Evolutionary conservation across 2,113 vertebrate genomes (phyloP), one percentile per base, ranked within the genome.

Genomic region (Centropus bengalensis): DNA sequence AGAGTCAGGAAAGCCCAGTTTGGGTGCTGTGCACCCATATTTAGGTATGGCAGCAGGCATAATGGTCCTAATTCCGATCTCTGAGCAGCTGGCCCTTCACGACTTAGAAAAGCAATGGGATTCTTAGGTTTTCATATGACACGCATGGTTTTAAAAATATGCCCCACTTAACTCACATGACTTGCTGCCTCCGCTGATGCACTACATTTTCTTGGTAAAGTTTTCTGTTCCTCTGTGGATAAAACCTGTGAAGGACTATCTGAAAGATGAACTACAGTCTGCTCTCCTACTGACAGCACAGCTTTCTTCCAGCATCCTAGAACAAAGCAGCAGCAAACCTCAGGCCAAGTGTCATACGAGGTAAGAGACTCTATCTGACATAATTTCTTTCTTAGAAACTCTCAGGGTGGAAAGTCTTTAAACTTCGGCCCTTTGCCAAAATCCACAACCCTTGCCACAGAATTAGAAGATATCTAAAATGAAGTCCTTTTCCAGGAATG

Each of bases 401-500:
- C 91, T 45, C 62, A 69, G 85, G 42, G 64, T 73, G 91, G 71
- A 94, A 95, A 93, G 73, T 64, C 68, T 95, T 74, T 42, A 62
- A 64, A 71, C 89, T 60, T 60, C 8, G 88, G 76, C 86, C 40
- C 66, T 78, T 94, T 71, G 45, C 73, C 91, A 96, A 94, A 91
- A 90, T 93, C 79, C 91, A 94, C 82, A 94, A 54, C 81, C 52
- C 52, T 40, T 78, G 83, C 85, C 91, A 91, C 76, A 86, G 90
- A 91, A 88, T 86, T 49, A 96, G 95, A 94, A 90, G 73, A 93
- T 81, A 83, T 54, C 64, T 84, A 21, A 75, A 90, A 82, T 71
- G 71, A 91, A 33, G 76, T 77, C 76, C 85, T 66, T 96, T 96
- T 97, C 94, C 92, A 95, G 93, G 88, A 96, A 93, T 71, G 94